phyloP scores from a whole-genome alignment of 2,113 vertebrate species.

The Equus przewalskii region DNA sequence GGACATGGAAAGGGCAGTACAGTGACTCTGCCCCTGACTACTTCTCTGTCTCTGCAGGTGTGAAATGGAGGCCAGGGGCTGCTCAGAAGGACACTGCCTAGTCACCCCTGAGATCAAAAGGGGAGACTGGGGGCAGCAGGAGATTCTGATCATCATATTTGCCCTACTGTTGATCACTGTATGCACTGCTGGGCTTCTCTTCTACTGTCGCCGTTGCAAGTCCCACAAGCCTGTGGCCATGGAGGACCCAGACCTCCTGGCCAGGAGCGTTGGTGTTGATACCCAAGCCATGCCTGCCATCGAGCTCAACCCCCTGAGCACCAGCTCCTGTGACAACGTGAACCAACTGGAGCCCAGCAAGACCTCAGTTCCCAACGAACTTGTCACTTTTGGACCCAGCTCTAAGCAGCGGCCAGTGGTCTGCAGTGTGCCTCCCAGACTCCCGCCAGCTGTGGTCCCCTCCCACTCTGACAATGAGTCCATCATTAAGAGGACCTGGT shows the following conservation, averaged over 20 bases:
- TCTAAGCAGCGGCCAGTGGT: conserved; percentile 89
- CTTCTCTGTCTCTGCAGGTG: conserved; percentile 88
- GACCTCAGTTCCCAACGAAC: conserved; percentile 79
- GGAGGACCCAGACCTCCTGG: conserved; percentile 95
- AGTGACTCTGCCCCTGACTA: neutral
- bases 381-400: conserved; percentile 86
- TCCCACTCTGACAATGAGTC: conserved; percentile 93
- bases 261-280: conserved; percentile 91
- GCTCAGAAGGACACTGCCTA: conserved; percentile 89
- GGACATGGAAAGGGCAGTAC: neutral
- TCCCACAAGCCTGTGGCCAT: conserved; percentile 92
- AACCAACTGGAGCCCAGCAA: conserved; percentile 89
- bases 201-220: conserved; percentile 88
- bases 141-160: conserved; percentile 89
- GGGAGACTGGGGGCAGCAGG: conserved; percentile 87
- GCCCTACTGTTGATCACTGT: conserved; percentile 87
- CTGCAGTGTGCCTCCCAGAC: conserved; percentile 97
- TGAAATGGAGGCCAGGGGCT: conserved; percentile 86
- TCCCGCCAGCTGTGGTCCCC: conserved; percentile 88
- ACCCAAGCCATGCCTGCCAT: conserved; percentile 88
- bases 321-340: conserved; percentile 87
- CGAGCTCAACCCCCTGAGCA: conserved; percentile 91
- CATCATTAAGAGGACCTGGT: conserved; percentile 95
- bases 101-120: conserved; percentile 82
- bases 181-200: conserved; percentile 81